Base-by-base conservation (phyloP, 2,113 vertebrate genomes). In the Podilymbus podiceps region DNA sequence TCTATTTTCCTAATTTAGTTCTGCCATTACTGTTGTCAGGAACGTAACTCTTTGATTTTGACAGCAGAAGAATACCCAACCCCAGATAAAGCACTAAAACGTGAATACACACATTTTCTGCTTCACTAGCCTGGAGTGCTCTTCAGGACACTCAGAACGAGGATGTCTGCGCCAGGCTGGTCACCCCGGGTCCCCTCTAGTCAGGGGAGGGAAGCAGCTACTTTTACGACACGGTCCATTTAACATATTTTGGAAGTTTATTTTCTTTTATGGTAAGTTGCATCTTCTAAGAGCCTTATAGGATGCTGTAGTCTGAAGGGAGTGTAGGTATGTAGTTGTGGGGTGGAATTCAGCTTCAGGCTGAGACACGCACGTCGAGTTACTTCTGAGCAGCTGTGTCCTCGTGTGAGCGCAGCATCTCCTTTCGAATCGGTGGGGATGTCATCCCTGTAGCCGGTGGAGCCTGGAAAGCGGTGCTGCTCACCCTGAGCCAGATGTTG, bases 351-450 rank as follows among this genome's bases (percentile, higher is more conserved):
- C 66, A 40, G 30, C 31, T 44, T 68, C 53, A 28, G 78, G 62
- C 66, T 50, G 60, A 11, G 4, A 30, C 13, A 55, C 1, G 0
- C 14, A 18, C 0, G 0, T 27, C 8, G 24, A 55, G 23, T 52
- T 74, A 46, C 44, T 71, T 64, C 30, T 16, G 58, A 40, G 59
- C 58, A 84, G 12, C 27, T 76, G 25, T 18, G 25, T 68, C 27
- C 33, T 83, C 30, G 1, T 8, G 20, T 25, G 47, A 63, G 49
- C 2, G 0, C 7, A 59, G 15, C 22, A 56, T 75, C 44, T 56
- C 47, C 2, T 0, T 63, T 59, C 3, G 4, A 49, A 21, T 28
- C 35, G 18, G 22, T 25, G 25, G 53, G 40, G 35, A 19, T 42
- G 62, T 35, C 47, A 28, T 52, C n/a, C 21, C 35, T 49, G 35